phyloP scores from a whole-genome alignment of 2,113 vertebrate genomes.

The Atherinomorus stipes region DNA sequence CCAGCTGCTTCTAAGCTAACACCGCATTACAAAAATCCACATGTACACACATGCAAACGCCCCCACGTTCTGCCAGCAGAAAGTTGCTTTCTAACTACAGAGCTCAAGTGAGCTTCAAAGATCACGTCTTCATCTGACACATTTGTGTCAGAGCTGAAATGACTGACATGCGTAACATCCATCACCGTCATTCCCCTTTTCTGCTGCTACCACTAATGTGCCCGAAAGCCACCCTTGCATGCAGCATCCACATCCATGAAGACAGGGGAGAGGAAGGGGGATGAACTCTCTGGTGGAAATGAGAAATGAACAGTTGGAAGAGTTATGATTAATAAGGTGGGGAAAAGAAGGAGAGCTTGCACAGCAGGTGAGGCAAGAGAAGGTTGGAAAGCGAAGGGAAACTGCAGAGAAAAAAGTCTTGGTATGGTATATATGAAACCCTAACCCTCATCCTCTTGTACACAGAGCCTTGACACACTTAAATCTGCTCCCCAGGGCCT shows the following conservation, averaged over 20 bases:
- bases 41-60: slow-evolving; percentile 31
- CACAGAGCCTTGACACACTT: slow-evolving; percentile 70
- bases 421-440: slow-evolving; percentile 52
- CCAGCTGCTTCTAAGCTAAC: slow-evolving; percentile 25
- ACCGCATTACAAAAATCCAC: slow-evolving; percentile 37
- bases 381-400: slow-evolving; percentile 17
- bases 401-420: slow-evolving; percentile 33
- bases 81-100: slow-evolving; percentile 44
- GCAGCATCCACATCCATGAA: slow-evolving; percentile 21
- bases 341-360: slow-evolving; percentile 30
- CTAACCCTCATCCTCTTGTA: slow-evolving; percentile 60
- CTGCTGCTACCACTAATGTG: slow-evolving; percentile 51
- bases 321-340: slow-evolving; percentile 48
- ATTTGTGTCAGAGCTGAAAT: slow-evolving; percentile 65
- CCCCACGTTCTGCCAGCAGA: slow-evolving; percentile 25
- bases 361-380: slow-evolving; percentile 27
- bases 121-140: slow-evolving; percentile 53
- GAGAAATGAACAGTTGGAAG: slow-evolving; percentile 26
- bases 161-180: slow-evolving; percentile 62
- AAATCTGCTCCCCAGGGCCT: slow-evolving; percentile 54
- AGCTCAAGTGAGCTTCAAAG: slow-evolving; percentile 57
- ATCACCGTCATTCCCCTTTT: slow-evolving; percentile 37
- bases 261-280: slow-evolving; percentile 4
- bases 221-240: slow-evolving; percentile 52
- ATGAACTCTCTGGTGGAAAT: slow-evolving; percentile 29